Evolutionary conservation across 2,797 vertebrate species (phyloP).

Genomic region (Helarctos malayanus): DNA sequence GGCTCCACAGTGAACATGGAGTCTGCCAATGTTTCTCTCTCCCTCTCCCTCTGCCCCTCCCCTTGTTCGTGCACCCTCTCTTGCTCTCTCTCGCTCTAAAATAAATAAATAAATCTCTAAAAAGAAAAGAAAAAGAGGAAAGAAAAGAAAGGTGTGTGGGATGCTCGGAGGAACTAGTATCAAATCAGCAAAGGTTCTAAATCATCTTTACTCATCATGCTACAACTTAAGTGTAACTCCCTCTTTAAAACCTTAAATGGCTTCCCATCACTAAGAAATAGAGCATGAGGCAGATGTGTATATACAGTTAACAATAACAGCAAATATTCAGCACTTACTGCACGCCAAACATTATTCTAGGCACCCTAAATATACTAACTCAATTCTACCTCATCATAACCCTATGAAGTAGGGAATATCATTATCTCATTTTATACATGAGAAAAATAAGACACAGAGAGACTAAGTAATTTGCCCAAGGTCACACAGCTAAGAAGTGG

Average conservation of each 20-base stretch:
- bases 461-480: background rate
- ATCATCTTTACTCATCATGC: background rate
- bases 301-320: background rate
- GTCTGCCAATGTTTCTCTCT: background rate
- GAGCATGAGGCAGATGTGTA: background rate
- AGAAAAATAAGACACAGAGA: conserved; percentile 18
- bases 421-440: background rate
- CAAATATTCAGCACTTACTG: background rate
- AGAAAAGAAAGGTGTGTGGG: background rate
- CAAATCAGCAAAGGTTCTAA: background rate
- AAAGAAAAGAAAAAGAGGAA: no score
- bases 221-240: background rate
- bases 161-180: background rate
- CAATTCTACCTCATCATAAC: background rate
- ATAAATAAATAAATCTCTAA: background rate
- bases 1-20: background rate
- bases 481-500: background rate
- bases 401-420: background rate
- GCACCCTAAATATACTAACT: background rate
- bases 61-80: background rate
- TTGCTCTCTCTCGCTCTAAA: background rate
- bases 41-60: background rate
- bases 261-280: background rate
- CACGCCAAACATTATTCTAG: background rate
- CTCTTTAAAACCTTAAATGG: background rate